Evolutionary conservation across 2,113 vertebrate species (phyloP), one percentile per base, ranked within the genome.

Genomic region (Etheostoma spectabile): DNA sequence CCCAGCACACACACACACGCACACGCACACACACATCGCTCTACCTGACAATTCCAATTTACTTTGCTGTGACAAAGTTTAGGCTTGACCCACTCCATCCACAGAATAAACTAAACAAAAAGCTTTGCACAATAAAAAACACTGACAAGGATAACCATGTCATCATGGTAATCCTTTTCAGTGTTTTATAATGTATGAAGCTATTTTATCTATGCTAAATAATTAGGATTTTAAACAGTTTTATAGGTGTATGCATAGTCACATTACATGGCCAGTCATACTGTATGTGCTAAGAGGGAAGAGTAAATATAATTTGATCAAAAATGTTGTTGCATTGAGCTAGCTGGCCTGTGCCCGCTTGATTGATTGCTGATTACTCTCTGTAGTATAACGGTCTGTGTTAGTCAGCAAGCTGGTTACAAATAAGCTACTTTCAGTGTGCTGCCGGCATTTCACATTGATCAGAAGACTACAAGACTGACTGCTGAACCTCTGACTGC

Each of bases 21-120:
- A 56, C 19, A 53, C 57, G 27, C 63, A 38, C 60, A 62, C 79
- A 24, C n/a, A 65, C 78, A 77, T 49, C 66, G 35, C 38, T 65
- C 53, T 61, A 76, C 64, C 56, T 60, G 84, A 88, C 84, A 83
- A 30, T 86, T 75, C 19, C 60, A 85, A 77, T 79, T 81, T 78
- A 77, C 59, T 71, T 60, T 64, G 55, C 64, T 38, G 51, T 51
- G 74, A n/a, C 77, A 72, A 73, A 61, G 51, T 84, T 73, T 84
- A 35, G 18, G n/a, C 59, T 69, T 42, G 78, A 73, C 38, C 68
- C 18, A 14, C 64, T 79, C 13, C 14, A 22, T 38, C 63, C 14
- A 49, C 14, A 79, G 14, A 72, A 76, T 33, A 76, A 71, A 77
- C 27, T 27, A 27, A 27, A 27, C 27, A 30, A 30, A 30, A 30